Percentiles rank a stretch among this genome's conserved stretches.
These are phyloP conservation scores for Sitophilus oryzae DNA, from an alignment of 1,140 invertebrate genomes.

Conservation along the genomic window DNA sequence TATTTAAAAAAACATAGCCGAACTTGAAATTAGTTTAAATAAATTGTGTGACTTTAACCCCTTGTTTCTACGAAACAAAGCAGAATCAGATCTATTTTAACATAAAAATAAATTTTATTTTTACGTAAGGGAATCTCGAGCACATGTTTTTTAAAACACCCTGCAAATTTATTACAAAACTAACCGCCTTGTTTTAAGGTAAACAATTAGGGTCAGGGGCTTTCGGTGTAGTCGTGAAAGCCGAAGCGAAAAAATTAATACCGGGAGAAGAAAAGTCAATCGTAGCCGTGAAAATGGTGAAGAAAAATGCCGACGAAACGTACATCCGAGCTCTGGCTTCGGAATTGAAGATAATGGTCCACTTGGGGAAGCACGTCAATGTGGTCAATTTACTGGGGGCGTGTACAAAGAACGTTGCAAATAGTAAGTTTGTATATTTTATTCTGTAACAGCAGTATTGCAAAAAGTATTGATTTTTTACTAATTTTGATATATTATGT, in stretches of 20 bases:
- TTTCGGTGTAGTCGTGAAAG: conserved; percentile 90
- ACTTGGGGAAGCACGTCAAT: conserved; percentile 89
- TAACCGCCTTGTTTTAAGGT: conserved; percentile 53
- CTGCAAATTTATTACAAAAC: too few species aligned
- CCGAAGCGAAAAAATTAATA: conserved; percentile 69
- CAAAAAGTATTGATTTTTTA: too few species aligned
- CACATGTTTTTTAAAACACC: too few species aligned
- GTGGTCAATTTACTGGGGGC: conserved; percentile 92
- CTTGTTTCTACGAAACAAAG: too few species aligned
- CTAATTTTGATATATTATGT: background rate
- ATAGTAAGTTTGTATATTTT: too few species aligned
- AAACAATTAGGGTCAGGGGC: conserved; percentile 85
- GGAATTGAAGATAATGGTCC: conserved; percentile 93
- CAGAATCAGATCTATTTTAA: too few species aligned
- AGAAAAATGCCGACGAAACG: conserved; percentile 64
- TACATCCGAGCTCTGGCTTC: conserved; percentile 76
- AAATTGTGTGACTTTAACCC: too few species aligned
- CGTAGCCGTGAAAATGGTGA: conserved; percentile 85
- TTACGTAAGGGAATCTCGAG: too few species aligned
- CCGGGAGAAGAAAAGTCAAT: conserved; percentile 61
- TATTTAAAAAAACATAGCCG: too few species aligned
- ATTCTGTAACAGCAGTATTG: too few species aligned
- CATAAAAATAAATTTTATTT: too few species aligned
- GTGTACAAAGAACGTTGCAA: conserved; percentile 82
- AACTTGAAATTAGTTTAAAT: too few species aligned